Conservation (phyloP, 2,888 invertebrate genomes). For the Drosophila mulleri region DNA sequence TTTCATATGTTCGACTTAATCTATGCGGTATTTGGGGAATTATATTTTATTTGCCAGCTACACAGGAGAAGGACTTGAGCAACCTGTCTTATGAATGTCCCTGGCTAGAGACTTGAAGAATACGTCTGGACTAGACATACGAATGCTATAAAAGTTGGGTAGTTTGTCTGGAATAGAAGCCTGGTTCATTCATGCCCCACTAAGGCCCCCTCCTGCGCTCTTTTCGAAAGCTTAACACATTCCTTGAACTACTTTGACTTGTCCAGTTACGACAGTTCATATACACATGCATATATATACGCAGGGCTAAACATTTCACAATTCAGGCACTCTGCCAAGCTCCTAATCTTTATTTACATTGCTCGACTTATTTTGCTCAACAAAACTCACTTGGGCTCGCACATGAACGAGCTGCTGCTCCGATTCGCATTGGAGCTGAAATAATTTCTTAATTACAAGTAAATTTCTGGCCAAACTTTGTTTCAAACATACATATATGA, state of each 20-base stretch:
- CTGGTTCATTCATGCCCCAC: too few relatives aligned
- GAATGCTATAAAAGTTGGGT: background rate
- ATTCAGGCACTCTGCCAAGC: background rate
- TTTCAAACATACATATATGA: background rate
- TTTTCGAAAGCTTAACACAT: background rate
- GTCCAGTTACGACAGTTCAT: background rate
- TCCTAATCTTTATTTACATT: conserved; percentile 10
- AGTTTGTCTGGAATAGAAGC: background rate
- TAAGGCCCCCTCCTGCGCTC: background rate
- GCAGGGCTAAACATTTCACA: background rate
- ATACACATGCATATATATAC: background rate
- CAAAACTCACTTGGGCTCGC: conserved; percentile 9
- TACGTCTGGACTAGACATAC: too few relatives aligned
- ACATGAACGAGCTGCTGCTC: conserved; percentile 18
- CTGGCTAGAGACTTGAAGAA: background rate
- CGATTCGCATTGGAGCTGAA: conserved; percentile 35
- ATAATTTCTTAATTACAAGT: conserved; percentile 54
- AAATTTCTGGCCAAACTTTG: conserved; percentile 10
- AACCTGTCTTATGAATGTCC: too few relatives aligned
- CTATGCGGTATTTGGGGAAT: background rate
- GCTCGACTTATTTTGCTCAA: conserved; percentile 7
- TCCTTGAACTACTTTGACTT: background rate
- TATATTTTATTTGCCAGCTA: conserved; percentile 6
- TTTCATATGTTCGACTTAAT: background rate
- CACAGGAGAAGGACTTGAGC: background rate